These are phyloP conservation scores for Mastomys coucha DNA, from an alignment of 2,113 vertebrate species.

Conservation along the genomic window DNA sequence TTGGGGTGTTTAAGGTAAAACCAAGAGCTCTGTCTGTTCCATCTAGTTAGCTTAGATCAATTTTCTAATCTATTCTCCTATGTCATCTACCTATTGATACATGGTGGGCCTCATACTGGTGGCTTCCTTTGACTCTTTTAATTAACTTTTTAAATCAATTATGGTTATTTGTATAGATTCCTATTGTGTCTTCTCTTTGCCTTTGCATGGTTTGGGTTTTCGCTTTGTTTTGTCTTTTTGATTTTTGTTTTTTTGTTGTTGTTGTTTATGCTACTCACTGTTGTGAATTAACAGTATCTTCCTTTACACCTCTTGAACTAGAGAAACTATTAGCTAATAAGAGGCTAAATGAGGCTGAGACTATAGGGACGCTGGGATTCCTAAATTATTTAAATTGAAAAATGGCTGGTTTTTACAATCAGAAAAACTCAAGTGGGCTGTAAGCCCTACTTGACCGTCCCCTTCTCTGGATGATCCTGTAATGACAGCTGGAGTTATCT, in stretches of 20 bases:
- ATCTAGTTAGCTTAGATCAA: slow-evolving; percentile 47
- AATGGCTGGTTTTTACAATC: slow-evolving; percentile 84
- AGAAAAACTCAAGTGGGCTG: slow-evolving; percentile 83
- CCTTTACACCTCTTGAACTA: slow-evolving; percentile 82
- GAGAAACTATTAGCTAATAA: slow-evolving; percentile 83
- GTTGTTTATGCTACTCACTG: slow-evolving; percentile 78
- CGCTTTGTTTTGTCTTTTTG: slow-evolving; percentile 61
- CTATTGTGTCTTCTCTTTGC: slow-evolving; percentile 69
- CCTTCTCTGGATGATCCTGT: slow-evolving; percentile 82
- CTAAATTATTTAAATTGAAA: slow-evolving; percentile 86
- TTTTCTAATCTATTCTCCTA: slow-evolving; percentile 58
- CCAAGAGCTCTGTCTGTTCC: background rate
- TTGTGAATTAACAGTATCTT: slow-evolving; percentile 76
- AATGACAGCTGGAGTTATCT: slow-evolving; percentile 83
- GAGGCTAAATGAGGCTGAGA: slow-evolving; percentile 82
- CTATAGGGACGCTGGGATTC: slow-evolving; percentile 80
- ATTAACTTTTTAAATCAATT: slow-evolving; percentile 81
- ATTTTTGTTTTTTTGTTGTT: slow-evolving; percentile 28
- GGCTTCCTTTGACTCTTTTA: slow-evolving; percentile 72
- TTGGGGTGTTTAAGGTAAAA: slow-evolving; percentile 18
- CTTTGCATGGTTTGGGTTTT: slow-evolving; percentile 61
- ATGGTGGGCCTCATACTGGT: background rate
- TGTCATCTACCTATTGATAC: slow-evolving; percentile 65
- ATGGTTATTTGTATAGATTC: slow-evolving; percentile 76
- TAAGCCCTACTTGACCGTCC: slow-evolving; percentile 82